phyloP scores from a whole-genome alignment of 92 coral and sea anemone species.

The Zoanthus sociatus region DNA sequence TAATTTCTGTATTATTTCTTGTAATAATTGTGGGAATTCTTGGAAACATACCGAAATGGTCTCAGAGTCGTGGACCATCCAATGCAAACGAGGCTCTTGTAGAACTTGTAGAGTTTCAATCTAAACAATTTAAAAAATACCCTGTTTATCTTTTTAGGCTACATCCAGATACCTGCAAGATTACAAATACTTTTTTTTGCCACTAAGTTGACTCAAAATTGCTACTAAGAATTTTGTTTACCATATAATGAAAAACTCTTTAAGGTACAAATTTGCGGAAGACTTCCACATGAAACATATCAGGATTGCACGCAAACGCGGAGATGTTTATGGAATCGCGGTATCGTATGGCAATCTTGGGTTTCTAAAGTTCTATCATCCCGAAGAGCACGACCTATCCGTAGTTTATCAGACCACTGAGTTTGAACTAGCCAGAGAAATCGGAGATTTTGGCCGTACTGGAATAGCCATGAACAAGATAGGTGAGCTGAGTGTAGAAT shows the following conservation, averaged over 20 bases:
- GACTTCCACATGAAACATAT: constrained; percentile 47
- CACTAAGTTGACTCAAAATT: too few relatives aligned
- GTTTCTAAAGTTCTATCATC: constrained; percentile 71
- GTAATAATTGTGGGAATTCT: too few relatives aligned
- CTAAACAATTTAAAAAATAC: too few relatives aligned
- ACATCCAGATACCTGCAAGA: too few relatives aligned
- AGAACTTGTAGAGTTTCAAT: too few relatives aligned
- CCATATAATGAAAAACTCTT: background rate
- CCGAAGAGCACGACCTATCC: constrained; percentile 56
- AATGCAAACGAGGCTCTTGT: too few relatives aligned
- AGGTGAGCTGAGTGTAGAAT: constrained; percentile 13
- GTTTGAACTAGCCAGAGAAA: constrained; percentile 57
- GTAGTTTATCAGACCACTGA: constrained; percentile 65
- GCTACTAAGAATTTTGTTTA: background rate
- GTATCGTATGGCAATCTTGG: constrained; percentile 74
- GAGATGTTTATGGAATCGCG: constrained; percentile 66
- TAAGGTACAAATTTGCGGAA: constrained; percentile 68
- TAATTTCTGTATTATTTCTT: too few relatives aligned
- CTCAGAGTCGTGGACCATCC: too few relatives aligned
- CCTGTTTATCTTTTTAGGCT: too few relatives aligned
- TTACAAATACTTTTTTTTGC: too few relatives aligned
- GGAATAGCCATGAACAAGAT: constrained; percentile 76
- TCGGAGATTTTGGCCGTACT: constrained; percentile 65
- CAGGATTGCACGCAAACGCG: constrained; percentile 61
- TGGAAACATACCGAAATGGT: too few relatives aligned